A percentile compares a stretch with the other conserved stretches of the same genome.
phyloP scores from a whole-genome alignment of 2,797 vertebrate species.

The Buphagus erythrorhynchus region DNA sequence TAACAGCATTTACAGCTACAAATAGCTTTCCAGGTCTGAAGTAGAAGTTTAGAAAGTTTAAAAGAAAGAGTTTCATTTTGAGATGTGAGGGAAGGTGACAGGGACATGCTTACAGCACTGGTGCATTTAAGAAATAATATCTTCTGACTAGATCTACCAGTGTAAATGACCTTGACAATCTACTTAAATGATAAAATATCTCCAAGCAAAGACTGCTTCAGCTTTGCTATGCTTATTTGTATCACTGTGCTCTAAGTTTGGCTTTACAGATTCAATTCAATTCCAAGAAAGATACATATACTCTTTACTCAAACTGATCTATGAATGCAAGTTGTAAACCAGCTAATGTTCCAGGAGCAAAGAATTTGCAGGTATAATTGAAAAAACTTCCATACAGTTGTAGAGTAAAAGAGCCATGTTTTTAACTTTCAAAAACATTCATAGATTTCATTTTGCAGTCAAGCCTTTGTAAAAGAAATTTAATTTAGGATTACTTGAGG shows the following conservation, averaged over 20 bases:
- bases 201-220: neutral
- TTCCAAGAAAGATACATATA: neutral
- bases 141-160: conserved; percentile 3
- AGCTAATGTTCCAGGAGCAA: neutral
- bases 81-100: neutral
- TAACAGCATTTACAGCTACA: neutral
- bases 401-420: neutral
- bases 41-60: neutral
- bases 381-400: neutral
- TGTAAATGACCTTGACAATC: conserved; percentile 32
- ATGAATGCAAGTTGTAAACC: neutral
- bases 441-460: neutral
- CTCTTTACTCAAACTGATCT: neutral
- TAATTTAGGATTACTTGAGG: neutral
- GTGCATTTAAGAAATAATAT: neutral
- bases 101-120: neutral
- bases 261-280: neutral
- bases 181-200: conserved; percentile 19
- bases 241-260: neutral
- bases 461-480: neutral
- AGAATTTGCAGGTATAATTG: neutral
- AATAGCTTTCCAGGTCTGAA: neutral
- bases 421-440: neutral
- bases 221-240: neutral
- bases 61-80: neutral